A percentile compares a stretch with the other conserved stretches of the same genome.
Evolutionary conservation across 2,888 invertebrate species (phyloP).

Genomic region (Parnassius smintheus): DNA sequence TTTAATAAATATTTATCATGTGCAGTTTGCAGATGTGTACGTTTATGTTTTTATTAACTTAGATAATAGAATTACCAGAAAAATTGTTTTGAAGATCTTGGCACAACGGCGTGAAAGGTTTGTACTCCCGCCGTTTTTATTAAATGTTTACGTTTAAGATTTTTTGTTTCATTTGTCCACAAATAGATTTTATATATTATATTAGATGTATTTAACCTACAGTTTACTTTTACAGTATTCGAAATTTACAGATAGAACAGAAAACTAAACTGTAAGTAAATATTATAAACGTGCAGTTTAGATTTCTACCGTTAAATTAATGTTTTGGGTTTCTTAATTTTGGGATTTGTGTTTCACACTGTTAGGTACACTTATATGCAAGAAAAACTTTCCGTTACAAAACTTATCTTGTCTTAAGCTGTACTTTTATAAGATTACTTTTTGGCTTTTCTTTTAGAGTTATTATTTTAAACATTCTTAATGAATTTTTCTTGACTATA

Average conservation of each 20-base stretch:
- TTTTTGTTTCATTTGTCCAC: background rate
- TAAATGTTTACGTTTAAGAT: background rate
- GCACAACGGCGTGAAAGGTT: constrained; percentile 8
- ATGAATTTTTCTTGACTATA: too few species aligned
- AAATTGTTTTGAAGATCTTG: background rate
- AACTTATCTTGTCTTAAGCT: too few species aligned
- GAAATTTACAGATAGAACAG: background rate
- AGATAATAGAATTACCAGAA: background rate
- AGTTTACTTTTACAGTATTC: constrained; percentile 14
- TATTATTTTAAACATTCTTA: too few species aligned
- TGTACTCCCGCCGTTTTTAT: constrained; percentile 12
- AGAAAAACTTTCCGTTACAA: too few species aligned
- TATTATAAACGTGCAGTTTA: background rate
- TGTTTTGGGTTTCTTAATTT: background rate
- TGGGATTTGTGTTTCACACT: background rate
- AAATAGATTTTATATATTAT: too few species aligned
- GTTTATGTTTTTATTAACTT: background rate
- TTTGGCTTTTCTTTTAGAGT: too few species aligned
- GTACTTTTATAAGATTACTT: too few species aligned
- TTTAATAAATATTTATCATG: background rate
- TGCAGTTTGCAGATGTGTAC: background rate
- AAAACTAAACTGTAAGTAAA: background rate
- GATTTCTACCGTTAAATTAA: background rate
- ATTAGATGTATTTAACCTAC: too few species aligned
- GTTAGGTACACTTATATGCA: too few species aligned